Conservation (phyloP, 2,888 invertebrate genomes). For the Chirona hameri region DNA sequence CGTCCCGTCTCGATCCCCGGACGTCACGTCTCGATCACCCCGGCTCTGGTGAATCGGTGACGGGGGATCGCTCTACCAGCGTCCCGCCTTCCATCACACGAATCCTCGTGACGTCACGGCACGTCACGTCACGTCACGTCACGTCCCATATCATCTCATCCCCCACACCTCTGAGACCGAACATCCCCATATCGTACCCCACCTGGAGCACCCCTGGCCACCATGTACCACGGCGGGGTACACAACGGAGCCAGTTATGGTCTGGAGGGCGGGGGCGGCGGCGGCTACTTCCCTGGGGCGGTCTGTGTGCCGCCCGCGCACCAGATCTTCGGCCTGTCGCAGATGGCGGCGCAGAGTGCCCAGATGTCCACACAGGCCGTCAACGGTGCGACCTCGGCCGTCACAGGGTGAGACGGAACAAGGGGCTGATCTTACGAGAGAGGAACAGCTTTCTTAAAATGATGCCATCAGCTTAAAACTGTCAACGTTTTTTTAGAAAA, state of each 20-base stretch:
- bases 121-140: too few relatives aligned
- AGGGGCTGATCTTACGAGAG: neutral
- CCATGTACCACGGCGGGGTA: conserved; percentile 38
- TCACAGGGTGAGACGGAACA: neutral
- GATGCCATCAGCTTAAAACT: too few relatives aligned
- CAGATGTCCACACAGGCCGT: neutral
- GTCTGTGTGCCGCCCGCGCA: conserved; percentile 22
- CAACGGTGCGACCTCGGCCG: neutral
- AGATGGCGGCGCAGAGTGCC: neutral
- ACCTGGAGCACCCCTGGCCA: neutral
- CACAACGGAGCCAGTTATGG: conserved; percentile 37
- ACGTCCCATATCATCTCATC: too few relatives aligned
- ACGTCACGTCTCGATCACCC: too few relatives aligned
- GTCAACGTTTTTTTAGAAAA: too few relatives aligned
- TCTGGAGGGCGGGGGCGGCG: conserved; percentile 36
- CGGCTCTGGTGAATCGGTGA: too few relatives aligned
- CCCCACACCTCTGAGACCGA: too few relatives aligned
- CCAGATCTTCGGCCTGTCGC: conserved; percentile 12
- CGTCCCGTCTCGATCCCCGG: too few relatives aligned
- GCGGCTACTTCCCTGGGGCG: conserved; percentile 12
- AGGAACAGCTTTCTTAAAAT: neutral
- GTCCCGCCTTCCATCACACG: too few relatives aligned
- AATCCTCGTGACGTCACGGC: too few relatives aligned
- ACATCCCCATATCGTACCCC: too few relatives aligned
- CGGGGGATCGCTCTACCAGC: too few relatives aligned